Evolutionary conservation across 2,797 vertebrate genomes (phyloP), one percentile per base, ranked within the genome.

Genomic region (Pseudocheirus occidentalis): DNA sequence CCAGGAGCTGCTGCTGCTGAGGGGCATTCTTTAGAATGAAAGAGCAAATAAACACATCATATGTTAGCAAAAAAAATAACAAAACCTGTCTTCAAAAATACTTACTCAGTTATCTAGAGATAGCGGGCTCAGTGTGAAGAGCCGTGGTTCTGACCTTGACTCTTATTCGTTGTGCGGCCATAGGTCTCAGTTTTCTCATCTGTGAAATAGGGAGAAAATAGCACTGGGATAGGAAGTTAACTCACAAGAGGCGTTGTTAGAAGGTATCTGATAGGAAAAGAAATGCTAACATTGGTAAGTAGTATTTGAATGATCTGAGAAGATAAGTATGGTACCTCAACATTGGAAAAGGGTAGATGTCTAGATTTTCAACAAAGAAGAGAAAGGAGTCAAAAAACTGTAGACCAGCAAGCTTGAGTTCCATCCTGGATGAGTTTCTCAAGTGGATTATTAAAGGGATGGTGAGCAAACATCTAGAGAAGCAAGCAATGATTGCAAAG

Each of bases 21-120:
- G 89, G 98, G 87, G 93, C 95, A 40, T 98, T 97, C 96, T 97
- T 97, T 96, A 96, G 96, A 97, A 98, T 98, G 97, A 98, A 98
- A 98, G 97, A 97, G 97, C 98, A 98, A 98, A 97, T 94, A 98
- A 98, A 98, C 97, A 98, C 96, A 94, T 97, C 97, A 97, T 98
- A 98, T 97, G 97, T 98, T 98, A 98, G 96, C 96, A 98, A 98
- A 97, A 97, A 91, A 53, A 53, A 54, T 12, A 54, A 54, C 53
- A 52, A 97, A 98, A 98, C 98, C 96, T 97, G 97, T 98, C 97
- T 96, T 98, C 29, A 89, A 93, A 53, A 93, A 95, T 73, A 34
- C 59, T 96, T 92, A 53, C 53, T 54, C 92, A 90, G 81, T 95
- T 90, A 95, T 28, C 57, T 29, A 92, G 40, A 46, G n/a, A 40